Base-by-base conservation (phyloP, 2,888 invertebrate genomes). In the Leucophora obtusa region DNA sequence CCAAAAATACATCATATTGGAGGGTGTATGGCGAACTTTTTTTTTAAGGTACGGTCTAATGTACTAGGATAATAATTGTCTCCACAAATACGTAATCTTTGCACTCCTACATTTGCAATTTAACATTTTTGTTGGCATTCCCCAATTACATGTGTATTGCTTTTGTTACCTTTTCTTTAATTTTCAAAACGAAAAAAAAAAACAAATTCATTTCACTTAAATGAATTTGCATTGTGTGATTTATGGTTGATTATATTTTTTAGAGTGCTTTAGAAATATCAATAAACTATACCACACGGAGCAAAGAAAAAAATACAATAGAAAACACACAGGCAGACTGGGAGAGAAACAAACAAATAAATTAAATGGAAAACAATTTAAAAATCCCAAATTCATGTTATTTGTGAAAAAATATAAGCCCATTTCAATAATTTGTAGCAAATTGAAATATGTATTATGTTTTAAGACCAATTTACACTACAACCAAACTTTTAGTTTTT, bases 161-260 rank as follows among this genome's bases (percentile, higher is more conserved):
- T 38, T 38, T 38, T 38, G 2, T 38, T 11, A 38, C 11, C 6
- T 38, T 28, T 5, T 60, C 54, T 18, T 58, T 47, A n/a, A 33
- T 58, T 59, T 17, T 2, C 21, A 43, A 10, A 14, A 66, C 54
- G 68, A 50, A 2, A 2, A n/a, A 15, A 14, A n/a, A 51, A 68
- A 28, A 60, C 28, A 24, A 79, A 75, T 71, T 75, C 62, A 71
- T 66, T 70, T 66, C 17, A 38, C 28, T 71, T 58, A 71, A 75
- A 71, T 14, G 51, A 71, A 75, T 79, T 71, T 56, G 50, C 70
- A 75, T 71, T 56, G 75, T 79, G 28, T 75, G 65, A 74, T 65
- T 73, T 73, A 58, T 78, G 50, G 50, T 15, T 54, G 53, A 71
- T 77, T 78, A 53, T 28, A 73, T 59, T 69, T 63, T 35, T n/a